Evolutionary conservation across 2,888 invertebrate species (phyloP).

Genomic region (Himalopsyche japonica): DNA sequence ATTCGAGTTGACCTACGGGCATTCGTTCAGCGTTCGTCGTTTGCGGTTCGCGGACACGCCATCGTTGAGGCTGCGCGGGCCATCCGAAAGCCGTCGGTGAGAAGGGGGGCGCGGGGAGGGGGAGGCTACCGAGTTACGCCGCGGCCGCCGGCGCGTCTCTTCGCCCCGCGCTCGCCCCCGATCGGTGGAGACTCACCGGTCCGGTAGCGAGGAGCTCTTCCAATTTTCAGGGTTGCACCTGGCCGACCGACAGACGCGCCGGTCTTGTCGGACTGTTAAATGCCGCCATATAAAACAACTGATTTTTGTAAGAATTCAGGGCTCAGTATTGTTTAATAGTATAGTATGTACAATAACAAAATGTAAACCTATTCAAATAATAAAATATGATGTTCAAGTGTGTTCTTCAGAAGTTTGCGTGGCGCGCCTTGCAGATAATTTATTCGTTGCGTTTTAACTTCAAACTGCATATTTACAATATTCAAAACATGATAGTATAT

Average conservation of each 20-base stretch:
- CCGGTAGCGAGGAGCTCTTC: not conserved
- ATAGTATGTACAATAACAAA: too few species aligned
- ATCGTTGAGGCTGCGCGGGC: not conserved
- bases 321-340: too few species aligned
- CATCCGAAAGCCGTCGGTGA: not conserved
- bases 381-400: too few species aligned
- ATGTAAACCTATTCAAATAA: too few species aligned
- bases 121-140: conserved; percentile 39
- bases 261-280: not conserved
- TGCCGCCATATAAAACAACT: not conserved
- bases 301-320: too few species aligned
- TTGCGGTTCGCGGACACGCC: not conserved
- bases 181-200: conserved; percentile 20
- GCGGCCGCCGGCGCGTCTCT: conserved; percentile 16
- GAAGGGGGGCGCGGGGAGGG: not conserved
- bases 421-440: too few species aligned
- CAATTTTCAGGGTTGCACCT: not conserved
- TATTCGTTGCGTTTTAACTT: too few species aligned
- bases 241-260: not conserved
- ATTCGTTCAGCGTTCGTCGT: not conserved
- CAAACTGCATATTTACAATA: too few species aligned
- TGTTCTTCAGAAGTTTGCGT: too few species aligned
- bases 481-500: too few species aligned
- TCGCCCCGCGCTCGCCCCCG: not conserved
- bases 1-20: too few species aligned